Conservation (phyloP, 2,888 invertebrate genomes). For the Cheiracanthium punctorium region DNA sequence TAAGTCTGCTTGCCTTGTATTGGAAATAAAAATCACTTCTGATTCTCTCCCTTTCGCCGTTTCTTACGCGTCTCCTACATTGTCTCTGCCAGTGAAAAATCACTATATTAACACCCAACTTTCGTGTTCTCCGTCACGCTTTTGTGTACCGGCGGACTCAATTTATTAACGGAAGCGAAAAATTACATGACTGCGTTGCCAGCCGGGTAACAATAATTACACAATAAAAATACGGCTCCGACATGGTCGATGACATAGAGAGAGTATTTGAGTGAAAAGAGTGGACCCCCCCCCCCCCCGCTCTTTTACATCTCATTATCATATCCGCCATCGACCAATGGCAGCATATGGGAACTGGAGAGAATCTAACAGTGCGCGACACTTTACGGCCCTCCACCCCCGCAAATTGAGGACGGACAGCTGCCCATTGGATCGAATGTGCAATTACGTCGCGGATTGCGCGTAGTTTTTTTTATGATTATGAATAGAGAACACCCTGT, state of each 20-base stretch:
- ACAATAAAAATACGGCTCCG: background rate
- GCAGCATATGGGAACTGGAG: slow-evolving; percentile 51
- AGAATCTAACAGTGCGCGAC: slow-evolving; percentile 37
- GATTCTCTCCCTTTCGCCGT: too few relatives aligned
- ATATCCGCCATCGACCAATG: slow-evolving; percentile 38
- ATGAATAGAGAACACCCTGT: background rate
- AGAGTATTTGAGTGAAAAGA: background rate
- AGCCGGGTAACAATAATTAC: slow-evolving; percentile 10
- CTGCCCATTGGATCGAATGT: slow-evolving; percentile 4
- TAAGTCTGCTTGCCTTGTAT: too few relatives aligned
- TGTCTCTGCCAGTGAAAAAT: too few relatives aligned
- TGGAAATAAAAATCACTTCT: too few relatives aligned
- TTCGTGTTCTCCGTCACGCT: too few relatives aligned
- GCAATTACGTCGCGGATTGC: background rate
- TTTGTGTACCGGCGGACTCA: background rate
- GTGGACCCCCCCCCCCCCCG: background rate
- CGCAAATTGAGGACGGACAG: slow-evolving; percentile 23
- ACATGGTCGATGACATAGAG: slow-evolving; percentile 6
- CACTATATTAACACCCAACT: too few relatives aligned
- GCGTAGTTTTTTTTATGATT: slow-evolving; percentile 7
- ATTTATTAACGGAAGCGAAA: background rate
- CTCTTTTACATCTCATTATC: slow-evolving; percentile 59
- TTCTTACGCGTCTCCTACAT: too few relatives aligned
- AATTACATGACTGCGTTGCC: slow-evolving; percentile 4
- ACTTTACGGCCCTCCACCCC: slow-evolving; percentile 44